These are phyloP conservation scores for Megaptera novaeangliae DNA, from an alignment of 2,113 vertebrate species.

Conservation along the genomic window DNA sequence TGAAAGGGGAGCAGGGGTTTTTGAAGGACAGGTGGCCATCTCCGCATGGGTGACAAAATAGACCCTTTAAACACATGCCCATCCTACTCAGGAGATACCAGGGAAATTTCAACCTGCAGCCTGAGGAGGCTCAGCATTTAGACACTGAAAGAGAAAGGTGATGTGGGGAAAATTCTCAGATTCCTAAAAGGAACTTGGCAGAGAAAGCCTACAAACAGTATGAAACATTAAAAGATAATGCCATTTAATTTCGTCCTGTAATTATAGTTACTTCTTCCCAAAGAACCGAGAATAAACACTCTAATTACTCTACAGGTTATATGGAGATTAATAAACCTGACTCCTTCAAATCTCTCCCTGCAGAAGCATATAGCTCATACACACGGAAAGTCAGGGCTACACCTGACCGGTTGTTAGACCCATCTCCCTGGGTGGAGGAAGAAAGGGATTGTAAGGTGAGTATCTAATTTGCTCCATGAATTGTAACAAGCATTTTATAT, in stretches of 20 bases:
- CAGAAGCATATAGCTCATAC: constrained; percentile 53
- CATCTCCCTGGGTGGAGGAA: constrained; percentile 23
- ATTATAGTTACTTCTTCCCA: constrained; percentile 69
- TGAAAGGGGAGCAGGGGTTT: background rate
- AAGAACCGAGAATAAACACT: constrained; percentile 67
- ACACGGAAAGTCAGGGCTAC: constrained; percentile 4
- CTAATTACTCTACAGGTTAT: constrained; percentile 74
- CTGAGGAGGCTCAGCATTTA: background rate
- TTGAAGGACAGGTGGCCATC: background rate
- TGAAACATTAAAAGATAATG: constrained; percentile 69
- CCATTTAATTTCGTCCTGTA: constrained; percentile 70
- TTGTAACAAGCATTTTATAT: constrained; percentile 42
- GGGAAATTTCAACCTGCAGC: background rate
- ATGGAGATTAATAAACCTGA: constrained; percentile 67
- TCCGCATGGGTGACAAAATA: background rate
- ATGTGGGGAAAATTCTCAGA: background rate
- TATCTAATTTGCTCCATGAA: constrained; percentile 30
- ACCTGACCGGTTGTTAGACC: constrained; percentile 31
- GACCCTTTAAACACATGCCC: background rate
- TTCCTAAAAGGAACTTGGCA: constrained; percentile 53
- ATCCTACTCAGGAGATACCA: background rate
- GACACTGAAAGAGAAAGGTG: background rate
- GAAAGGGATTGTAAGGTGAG: constrained; percentile 16
- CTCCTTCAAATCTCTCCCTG: constrained; percentile 51
- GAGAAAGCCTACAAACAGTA: constrained; percentile 32